These are phyloP conservation scores for Hiodon tergisus DNA, from an alignment of 2,113 vertebrate genomes.

Conservation along the genomic window DNA sequence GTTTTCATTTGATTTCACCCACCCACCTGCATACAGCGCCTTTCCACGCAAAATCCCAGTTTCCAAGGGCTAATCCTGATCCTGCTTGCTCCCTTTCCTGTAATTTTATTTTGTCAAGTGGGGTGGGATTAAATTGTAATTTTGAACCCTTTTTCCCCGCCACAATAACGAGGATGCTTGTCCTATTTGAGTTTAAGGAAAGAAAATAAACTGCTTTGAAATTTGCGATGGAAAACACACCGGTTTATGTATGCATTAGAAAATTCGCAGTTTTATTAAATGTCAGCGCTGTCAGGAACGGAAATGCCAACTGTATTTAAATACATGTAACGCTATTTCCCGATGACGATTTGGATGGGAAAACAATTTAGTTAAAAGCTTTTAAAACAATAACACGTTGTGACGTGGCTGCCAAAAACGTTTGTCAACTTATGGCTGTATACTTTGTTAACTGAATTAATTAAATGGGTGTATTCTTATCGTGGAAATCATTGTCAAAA, in stretches of 20 bases:
- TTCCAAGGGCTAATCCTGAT: neutral
- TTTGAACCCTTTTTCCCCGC: slow-evolving; percentile 36
- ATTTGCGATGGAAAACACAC: too few species aligned
- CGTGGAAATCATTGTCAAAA: neutral
- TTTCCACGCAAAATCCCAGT: neutral
- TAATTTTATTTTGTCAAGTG: slow-evolving; percentile 40
- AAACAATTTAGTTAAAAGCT: neutral
- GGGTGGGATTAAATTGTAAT: slow-evolving; percentile 39
- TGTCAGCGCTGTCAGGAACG: too few species aligned
- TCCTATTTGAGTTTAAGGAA: neutral
- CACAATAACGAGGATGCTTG: neutral
- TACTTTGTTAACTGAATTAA: too few species aligned
- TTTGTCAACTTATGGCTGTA: neutral
- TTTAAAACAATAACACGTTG: slow-evolving; percentile 8
- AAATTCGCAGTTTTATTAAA: too few species aligned
- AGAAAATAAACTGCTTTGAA: too few species aligned
- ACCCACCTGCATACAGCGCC: too few species aligned
- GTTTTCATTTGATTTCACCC: too few species aligned
- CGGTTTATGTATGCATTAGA: too few species aligned
- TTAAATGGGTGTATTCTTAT: too few species aligned
- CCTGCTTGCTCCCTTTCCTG: neutral
- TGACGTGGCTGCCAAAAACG: neutral
- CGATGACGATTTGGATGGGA: neutral
- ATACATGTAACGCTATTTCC: neutral
- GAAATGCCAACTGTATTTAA: too few species aligned